A percentile compares a stretch with the other conserved stretches of the same genome.
Conservation (phyloP, 1,140 invertebrate genomes). For the Drosophila virilis region DNA sequence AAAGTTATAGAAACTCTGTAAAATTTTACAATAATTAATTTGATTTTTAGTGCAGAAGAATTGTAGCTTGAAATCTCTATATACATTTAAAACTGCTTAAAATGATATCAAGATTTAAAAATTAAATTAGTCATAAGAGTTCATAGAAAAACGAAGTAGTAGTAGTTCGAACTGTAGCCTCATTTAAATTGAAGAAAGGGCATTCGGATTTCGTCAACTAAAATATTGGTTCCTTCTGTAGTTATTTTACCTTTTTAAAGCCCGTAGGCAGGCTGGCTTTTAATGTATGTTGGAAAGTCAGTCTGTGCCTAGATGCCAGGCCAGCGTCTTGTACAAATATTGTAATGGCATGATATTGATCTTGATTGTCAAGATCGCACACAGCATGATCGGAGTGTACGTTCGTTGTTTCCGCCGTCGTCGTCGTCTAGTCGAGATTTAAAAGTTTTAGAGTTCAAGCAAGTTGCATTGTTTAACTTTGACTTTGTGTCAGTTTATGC, state of each 20-base stretch:
- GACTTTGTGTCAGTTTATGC: slow-evolving; percentile 74
- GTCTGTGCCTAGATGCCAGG: slow-evolving; percentile 25
- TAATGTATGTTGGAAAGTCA: slow-evolving; percentile 48
- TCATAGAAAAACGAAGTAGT: too few relatives aligned
- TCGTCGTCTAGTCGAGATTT: slow-evolving; percentile 40
- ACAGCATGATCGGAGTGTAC: slow-evolving; percentile 58
- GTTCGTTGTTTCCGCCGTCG: slow-evolving; percentile 9
- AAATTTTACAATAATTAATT: too few relatives aligned
- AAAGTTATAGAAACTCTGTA: too few relatives aligned
- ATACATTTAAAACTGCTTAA: too few relatives aligned
- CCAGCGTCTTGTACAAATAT: slow-evolving; percentile 73
- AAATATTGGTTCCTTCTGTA: slow-evolving; percentile 9
- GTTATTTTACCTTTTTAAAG: slow-evolving; percentile 43
- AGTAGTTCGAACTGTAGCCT: too few relatives aligned
- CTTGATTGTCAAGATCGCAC: slow-evolving; percentile 80
- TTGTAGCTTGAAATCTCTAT: too few relatives aligned
- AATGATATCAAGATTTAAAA: too few relatives aligned
- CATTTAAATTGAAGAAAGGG: slow-evolving; percentile 22
- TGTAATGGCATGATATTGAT: slow-evolving; percentile 77
- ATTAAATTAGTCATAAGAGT: too few relatives aligned
- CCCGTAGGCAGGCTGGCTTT: slow-evolving; percentile 38
- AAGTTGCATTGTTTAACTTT: slow-evolving; percentile 78
- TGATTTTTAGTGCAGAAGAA: too few relatives aligned
- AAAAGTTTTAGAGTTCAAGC: slow-evolving; percentile 62
- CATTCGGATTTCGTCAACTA: slow-evolving; percentile 35